Conservation (phyloP, 2,888 invertebrate species). For the Conistra vaccinii region DNA sequence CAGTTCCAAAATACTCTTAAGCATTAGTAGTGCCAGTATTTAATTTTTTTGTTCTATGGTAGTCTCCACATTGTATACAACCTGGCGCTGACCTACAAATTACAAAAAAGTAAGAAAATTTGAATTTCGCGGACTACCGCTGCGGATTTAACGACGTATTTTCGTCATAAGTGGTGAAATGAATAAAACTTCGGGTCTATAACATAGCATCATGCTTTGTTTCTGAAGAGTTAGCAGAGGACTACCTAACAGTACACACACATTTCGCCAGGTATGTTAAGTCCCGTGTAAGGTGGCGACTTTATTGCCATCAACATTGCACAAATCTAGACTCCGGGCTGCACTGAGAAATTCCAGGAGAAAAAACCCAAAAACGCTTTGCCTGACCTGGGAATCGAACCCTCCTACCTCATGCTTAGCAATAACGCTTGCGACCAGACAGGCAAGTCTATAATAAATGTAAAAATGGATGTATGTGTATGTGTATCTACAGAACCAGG, state of each 20-base stretch:
- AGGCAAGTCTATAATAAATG: background rate
- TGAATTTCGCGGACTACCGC: no score
- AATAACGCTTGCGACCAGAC: background rate
- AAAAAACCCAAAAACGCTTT: background rate
- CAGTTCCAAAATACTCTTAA: no score
- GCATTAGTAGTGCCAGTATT: no score
- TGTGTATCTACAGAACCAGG: background rate
- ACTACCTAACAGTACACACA: background rate
- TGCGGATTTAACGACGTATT: background rate
- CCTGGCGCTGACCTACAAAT: no score
- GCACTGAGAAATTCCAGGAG: background rate
- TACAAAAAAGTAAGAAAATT: no score
- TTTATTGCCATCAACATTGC: background rate
- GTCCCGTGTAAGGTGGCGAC: background rate
- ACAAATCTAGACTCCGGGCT: background rate
- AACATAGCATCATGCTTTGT: background rate
- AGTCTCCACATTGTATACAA: no score
- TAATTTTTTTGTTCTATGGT: no score
- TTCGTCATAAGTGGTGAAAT: background rate
- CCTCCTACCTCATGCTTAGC: background rate
- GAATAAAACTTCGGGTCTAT: background rate
- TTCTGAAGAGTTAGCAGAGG: background rate
- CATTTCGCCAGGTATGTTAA: no score
- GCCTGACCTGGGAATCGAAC: background rate
- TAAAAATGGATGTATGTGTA: background rate